phyloP scores from a whole-genome alignment of 2,888 invertebrate species.

The Anarsia innoxiella region DNA sequence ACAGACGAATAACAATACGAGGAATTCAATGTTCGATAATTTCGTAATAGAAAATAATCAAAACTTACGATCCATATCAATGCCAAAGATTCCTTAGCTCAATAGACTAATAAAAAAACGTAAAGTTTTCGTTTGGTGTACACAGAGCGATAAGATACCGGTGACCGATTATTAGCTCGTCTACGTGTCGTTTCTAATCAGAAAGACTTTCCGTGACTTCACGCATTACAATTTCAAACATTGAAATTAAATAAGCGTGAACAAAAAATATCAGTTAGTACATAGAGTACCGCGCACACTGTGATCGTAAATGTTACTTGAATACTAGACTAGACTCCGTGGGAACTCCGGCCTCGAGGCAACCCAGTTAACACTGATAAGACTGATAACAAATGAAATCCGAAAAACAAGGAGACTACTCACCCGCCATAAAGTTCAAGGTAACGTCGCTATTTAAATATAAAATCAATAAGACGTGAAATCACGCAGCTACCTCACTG shows the following conservation, averaged over 20 bases:
- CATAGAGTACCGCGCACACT: no score
- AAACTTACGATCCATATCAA: slow-evolving; percentile 23
- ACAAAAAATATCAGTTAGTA: no score
- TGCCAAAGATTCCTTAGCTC: background rate
- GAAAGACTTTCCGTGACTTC: no score
- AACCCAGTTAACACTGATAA: no score
- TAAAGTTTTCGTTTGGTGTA: slow-evolving; percentile 16
- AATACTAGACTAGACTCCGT: no score
- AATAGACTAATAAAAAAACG: slow-evolving; percentile 4
- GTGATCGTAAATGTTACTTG: no score
- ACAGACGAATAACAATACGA: no score
- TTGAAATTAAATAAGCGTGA: no score
- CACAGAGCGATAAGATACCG: slow-evolving; percentile 11
- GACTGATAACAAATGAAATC: background rate
- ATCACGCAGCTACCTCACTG: slow-evolving; percentile 50
- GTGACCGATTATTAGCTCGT: slow-evolving; percentile 1
- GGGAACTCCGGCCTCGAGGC: no score
- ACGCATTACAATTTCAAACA: no score
- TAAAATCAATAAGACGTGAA: slow-evolving; percentile 56
- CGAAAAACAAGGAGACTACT: slow-evolving; percentile 26
- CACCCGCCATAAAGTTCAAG: slow-evolving; percentile 70
- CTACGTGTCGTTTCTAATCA: slow-evolving; percentile 2
- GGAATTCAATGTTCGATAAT: no score
- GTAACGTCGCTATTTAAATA: slow-evolving; percentile 44
- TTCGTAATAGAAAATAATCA: no score